phyloP scores from a whole-genome alignment of 2,797 vertebrate species.

The Poeciliopsis presidionis region DNA sequence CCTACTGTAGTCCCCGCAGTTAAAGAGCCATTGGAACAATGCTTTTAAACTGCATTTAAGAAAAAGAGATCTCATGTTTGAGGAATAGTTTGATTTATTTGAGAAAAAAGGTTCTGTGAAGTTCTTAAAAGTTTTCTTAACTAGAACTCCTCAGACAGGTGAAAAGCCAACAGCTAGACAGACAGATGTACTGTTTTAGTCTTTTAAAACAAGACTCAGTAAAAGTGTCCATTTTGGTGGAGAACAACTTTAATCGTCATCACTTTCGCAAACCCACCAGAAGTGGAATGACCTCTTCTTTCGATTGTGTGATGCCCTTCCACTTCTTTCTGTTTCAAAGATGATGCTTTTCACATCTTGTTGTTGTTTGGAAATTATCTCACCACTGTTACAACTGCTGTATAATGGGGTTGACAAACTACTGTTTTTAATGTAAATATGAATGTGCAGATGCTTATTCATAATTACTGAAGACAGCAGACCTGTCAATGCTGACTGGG shows the following conservation, averaged over 20 bases:
- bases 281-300: background rate
- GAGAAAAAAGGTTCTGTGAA: background rate
- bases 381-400: background rate
- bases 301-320: background rate
- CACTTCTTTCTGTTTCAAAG: background rate
- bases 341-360: background rate
- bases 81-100: background rate
- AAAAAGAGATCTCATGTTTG: constrained; percentile 50
- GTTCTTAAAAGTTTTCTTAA: background rate
- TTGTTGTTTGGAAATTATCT: background rate
- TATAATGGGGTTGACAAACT: background rate
- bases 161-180: background rate
- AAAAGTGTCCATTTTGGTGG: background rate
- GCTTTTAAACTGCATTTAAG: constrained; percentile 53
- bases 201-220: background rate
- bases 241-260: background rate
- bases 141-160: background rate
- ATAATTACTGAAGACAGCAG: background rate
- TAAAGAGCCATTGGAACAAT: constrained; percentile 58
- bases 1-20: constrained; percentile 56
- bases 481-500: background rate
- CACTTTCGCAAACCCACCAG: background rate
- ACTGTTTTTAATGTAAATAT: background rate
- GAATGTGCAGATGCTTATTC: background rate
- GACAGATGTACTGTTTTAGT: background rate